Evolutionary conservation across 2,797 vertebrate species (phyloP).

Genomic region (Lindbergichthys nudifrons): DNA sequence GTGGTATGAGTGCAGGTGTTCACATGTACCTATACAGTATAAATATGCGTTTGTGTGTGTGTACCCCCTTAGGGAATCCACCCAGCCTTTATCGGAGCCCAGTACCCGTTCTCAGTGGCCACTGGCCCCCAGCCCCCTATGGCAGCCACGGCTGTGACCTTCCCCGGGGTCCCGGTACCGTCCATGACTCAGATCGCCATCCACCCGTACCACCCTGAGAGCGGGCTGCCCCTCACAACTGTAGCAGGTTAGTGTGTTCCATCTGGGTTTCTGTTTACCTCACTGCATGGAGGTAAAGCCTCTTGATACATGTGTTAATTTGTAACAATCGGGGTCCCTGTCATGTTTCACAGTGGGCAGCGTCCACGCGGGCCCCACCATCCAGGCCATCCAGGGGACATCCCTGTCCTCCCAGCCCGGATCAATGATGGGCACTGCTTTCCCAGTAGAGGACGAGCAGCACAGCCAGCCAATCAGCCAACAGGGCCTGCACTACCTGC

Average conservation of each 20-base stretch:
- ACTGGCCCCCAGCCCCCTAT: constrained; percentile 89
- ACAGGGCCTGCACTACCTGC: constrained; percentile 97
- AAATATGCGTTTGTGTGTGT: background rate
- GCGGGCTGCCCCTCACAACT: constrained; percentile 93
- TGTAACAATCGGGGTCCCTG: background rate
- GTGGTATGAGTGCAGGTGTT: no score
- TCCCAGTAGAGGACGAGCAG: constrained; percentile 93
- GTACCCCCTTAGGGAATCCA: constrained; percentile 90
- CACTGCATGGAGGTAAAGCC: background rate
- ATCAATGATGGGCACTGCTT: constrained; percentile 90
- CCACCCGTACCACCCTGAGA: constrained; percentile 96
- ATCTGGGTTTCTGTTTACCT: no score
- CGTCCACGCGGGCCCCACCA: constrained; percentile 91
- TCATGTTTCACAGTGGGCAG: constrained; percentile 87
- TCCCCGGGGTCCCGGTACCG: constrained; percentile 93
- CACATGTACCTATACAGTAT: no score
- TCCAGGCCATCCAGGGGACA: constrained; percentile 95
- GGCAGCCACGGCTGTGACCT: constrained; percentile 96
- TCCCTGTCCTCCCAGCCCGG: constrained; percentile 91
- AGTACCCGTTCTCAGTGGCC: constrained; percentile 96
- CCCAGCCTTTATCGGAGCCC: constrained; percentile 96
- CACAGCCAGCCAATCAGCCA: constrained; percentile 97
- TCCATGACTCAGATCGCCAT: constrained; percentile 98
- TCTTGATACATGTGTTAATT: background rate
- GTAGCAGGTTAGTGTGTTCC: constrained; percentile 88